Conservation (phyloP, 1,140 invertebrate species). For the Atopsyche davidsoni region DNA sequence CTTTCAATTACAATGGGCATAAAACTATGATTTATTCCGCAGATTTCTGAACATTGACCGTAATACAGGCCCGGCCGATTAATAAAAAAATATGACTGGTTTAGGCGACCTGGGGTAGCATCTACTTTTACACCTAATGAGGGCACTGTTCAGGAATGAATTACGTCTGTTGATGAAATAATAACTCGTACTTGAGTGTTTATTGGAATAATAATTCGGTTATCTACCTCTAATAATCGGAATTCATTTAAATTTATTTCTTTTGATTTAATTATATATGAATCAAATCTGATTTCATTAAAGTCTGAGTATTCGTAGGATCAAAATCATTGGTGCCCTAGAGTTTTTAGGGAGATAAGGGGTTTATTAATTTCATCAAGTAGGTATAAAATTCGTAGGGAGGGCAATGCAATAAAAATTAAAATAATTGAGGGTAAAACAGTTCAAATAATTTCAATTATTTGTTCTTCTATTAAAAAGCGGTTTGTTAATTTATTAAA, state of each 20-base stretch:
- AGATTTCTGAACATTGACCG: constrained; percentile 76
- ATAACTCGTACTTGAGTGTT: constrained; percentile 53
- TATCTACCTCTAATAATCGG: constrained; percentile 60
- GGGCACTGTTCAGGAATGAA: constrained; percentile 63
- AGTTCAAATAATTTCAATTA: constrained; percentile 59
- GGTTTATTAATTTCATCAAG: constrained; percentile 47
- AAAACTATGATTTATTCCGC: constrained; percentile 68
- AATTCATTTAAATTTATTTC: constrained; percentile 38
- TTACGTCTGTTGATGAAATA: constrained; percentile 56
- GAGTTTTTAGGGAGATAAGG: constrained; percentile 20
- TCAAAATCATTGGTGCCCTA: constrained; percentile 64
- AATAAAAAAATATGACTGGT: constrained; percentile 53
- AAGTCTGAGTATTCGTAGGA: constrained; percentile 61
- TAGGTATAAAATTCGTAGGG: constrained; percentile 54
- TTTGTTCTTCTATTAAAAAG: constrained; percentile 47
- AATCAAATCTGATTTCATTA: constrained; percentile 56
- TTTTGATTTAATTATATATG: constrained; percentile 52
- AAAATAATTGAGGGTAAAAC: constrained; percentile 54
- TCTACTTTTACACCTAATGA: constrained; percentile 60
- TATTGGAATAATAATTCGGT: constrained; percentile 51
- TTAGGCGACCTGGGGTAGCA: constrained; percentile 60
- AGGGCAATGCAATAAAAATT: constrained; percentile 57
- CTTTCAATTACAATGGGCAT: too few species aligned
- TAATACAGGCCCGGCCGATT: constrained; percentile 55
- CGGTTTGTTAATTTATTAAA: constrained; percentile 47